phyloP scores from a whole-genome alignment of 2,113 vertebrate genomes.

The Heteronetta atricapilla region DNA sequence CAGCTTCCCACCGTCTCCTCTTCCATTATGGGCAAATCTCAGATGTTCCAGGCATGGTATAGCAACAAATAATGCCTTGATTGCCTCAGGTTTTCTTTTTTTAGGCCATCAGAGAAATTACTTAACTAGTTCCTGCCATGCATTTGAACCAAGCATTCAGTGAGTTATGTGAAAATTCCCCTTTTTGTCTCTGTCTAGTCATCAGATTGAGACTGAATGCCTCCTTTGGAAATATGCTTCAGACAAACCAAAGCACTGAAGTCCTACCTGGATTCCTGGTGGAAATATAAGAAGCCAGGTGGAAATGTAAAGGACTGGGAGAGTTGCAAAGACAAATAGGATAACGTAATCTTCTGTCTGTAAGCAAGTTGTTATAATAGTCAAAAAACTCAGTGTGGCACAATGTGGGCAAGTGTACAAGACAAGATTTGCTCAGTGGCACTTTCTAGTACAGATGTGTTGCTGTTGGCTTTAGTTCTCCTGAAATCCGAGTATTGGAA shows the following conservation, averaged over 20 bases:
- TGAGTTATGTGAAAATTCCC: neutral
- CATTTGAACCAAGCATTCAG: neutral
- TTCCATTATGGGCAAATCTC: neutral
- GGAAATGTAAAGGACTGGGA: neutral
- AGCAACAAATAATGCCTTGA: neutral
- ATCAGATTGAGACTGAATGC: neutral
- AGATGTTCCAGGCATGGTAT: neutral
- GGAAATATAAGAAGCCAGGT: neutral
- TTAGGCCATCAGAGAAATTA: neutral
- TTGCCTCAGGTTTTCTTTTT: neutral
- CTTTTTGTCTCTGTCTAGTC: neutral
- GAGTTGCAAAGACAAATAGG: neutral
- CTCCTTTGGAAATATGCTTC: neutral
- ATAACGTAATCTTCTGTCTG: neutral
- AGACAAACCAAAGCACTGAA: neutral
- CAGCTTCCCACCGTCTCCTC: neutral
- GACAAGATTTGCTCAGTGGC: neutral
- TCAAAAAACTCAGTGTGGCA: neutral
- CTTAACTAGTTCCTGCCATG: neutral
- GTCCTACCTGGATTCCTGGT: neutral
- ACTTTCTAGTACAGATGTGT: neutral
- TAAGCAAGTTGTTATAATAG: neutral
- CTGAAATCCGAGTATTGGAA: neutral
- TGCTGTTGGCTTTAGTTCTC: neutral
- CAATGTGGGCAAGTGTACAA: neutral